Evolutionary conservation across 2,888 invertebrate species (phyloP).

Genomic region (Leptarthrus brevirostris): DNA sequence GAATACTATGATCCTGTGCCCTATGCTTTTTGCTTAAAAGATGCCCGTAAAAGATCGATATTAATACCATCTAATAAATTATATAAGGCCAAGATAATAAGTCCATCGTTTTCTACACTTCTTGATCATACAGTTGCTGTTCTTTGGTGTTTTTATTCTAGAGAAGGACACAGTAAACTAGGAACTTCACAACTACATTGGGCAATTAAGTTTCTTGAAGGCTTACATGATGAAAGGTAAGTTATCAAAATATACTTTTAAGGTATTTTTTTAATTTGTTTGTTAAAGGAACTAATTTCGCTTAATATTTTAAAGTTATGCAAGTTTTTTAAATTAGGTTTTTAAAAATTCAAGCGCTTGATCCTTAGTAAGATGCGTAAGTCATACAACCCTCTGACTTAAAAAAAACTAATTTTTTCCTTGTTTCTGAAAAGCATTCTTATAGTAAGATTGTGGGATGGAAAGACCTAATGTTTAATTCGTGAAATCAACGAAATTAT

Average conservation of each 20-base stretch:
- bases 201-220: slow-evolving; percentile 56
- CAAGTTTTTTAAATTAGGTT: no score
- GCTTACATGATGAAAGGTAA: slow-evolving; percentile 51
- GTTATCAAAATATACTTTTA: not conserved
- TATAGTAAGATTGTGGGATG: no score
- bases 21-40: slow-evolving; percentile 54
- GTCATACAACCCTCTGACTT: no score
- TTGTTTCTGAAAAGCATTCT: no score
- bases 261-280: no score
- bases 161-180: slow-evolving; percentile 27
- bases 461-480: no score
- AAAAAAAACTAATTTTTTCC: no score
- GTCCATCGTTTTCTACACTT: slow-evolving; percentile 56
- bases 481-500: no score
- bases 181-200: slow-evolving; percentile 55
- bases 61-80: slow-evolving; percentile 13
- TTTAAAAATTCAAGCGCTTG: no score
- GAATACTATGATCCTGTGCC: slow-evolving; percentile 53
- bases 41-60: slow-evolving; percentile 48
- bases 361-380: no score
- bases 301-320: no score
- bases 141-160: slow-evolving; percentile 55
- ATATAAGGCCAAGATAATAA: slow-evolving; percentile 45
- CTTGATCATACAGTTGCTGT: slow-evolving; percentile 57
- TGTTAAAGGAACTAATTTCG: no score